A percentile compares a stretch with the other conserved stretches of the same genome.
These are phyloP conservation scores for Limulus polyphemus DNA, from an alignment of 2,888 invertebrate genomes.

Conservation along the genomic window DNA sequence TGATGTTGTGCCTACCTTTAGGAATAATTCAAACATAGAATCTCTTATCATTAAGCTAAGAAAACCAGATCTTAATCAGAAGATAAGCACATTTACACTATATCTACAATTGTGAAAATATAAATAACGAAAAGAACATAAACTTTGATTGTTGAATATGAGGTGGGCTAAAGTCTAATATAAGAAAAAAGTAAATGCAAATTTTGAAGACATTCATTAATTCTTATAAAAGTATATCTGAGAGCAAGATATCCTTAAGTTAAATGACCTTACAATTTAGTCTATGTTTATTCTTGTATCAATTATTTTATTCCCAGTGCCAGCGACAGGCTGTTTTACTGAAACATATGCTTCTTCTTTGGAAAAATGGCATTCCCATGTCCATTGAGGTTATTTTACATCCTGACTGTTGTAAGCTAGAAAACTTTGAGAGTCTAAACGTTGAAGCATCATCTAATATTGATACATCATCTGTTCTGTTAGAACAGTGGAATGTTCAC, in stretches of 20 bases:
- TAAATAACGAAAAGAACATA: no score
- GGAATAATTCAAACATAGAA: no score
- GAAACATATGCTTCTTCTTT: conserved; percentile 49
- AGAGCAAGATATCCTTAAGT: neutral
- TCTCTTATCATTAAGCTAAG: no score
- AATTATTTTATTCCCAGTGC: conserved; percentile 39
- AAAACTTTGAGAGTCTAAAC: conserved; percentile 25
- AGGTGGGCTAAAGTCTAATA: no score
- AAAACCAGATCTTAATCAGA: no score
- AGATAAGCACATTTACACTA: no score
- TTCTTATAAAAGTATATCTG: neutral
- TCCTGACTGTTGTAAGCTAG: conserved; percentile 50
- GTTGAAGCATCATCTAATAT: conserved; percentile 33
- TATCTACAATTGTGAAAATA: no score
- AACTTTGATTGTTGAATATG: no score
- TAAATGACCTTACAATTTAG: neutral
- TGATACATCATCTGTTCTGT: conserved; percentile 40
- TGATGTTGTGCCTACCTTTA: no score
- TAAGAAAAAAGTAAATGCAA: no score
- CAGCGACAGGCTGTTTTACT: conserved; percentile 43
- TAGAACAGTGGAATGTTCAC: conserved; percentile 72
- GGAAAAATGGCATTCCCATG: conserved; percentile 57
- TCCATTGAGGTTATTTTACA: conserved; percentile 68
- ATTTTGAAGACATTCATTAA: no score
- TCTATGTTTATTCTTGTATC: no score